Conservation (phyloP, 2,888 invertebrate species). For the Aphodius sticticus region DNA sequence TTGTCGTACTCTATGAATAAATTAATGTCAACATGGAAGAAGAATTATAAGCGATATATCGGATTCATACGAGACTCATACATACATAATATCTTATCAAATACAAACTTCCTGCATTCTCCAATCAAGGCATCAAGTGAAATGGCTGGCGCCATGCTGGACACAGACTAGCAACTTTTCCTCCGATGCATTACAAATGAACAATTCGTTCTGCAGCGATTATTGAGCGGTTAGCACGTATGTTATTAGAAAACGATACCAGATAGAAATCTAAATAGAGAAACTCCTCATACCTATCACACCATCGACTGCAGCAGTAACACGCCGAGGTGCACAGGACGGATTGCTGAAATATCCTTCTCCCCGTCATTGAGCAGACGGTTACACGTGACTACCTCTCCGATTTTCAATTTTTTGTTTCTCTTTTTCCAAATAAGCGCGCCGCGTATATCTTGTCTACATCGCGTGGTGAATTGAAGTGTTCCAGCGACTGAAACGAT, state of each 20-base stretch:
- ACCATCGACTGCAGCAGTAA: neutral
- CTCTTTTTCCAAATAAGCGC: neutral
- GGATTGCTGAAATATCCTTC: neutral
- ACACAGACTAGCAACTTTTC: neutral
- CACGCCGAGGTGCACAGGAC: neutral
- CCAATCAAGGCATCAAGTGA: too few species aligned
- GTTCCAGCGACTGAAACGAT: conserved; percentile 40
- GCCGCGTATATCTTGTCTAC: conserved; percentile 34
- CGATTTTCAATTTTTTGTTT: too few species aligned
- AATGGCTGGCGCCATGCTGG: too few species aligned
- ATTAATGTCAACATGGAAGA: too few species aligned
- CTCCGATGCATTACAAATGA: neutral
- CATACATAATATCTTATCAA: too few species aligned
- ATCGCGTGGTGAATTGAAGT: conserved; percentile 39
- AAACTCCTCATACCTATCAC: neutral
- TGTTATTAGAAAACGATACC: neutral
- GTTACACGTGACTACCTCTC: too few species aligned
- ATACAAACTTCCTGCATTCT: too few species aligned
- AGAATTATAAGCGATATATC: too few species aligned
- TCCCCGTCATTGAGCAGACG: neutral
- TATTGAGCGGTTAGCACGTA: neutral
- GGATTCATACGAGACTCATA: too few species aligned
- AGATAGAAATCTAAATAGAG: neutral
- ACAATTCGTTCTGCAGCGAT: neutral
- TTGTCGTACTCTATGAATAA: too few species aligned